Conservation (phyloP, 2,888 invertebrate genomes). For the Nymphalis urticae region DNA sequence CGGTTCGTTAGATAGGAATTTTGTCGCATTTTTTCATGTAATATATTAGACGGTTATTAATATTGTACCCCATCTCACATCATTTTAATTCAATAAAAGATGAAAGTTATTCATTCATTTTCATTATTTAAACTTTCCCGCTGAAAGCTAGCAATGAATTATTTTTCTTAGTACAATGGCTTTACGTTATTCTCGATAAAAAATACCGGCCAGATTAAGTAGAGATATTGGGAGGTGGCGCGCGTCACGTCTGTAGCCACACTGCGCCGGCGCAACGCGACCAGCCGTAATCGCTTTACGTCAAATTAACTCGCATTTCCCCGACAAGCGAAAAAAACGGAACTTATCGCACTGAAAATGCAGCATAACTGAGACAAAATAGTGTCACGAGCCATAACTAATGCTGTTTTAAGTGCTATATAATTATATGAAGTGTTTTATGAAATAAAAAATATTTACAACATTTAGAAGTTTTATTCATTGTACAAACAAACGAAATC, state of each 20-base stretch:
- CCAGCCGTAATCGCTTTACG: conserved; percentile 64
- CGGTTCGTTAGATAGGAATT: conserved; percentile 60
- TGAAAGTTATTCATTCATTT: conserved; percentile 30
- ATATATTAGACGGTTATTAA: conserved; percentile 19
- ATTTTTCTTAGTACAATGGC: conserved; percentile 20
- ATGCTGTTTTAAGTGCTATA: conserved; percentile 29
- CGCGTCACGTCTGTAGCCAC: conserved; percentile 55
- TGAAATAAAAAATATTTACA: neutral
- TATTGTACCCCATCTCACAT: conserved; percentile 2
- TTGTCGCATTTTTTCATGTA: conserved; percentile 48
- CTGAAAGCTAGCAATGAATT: conserved; percentile 71
- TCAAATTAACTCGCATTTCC: conserved; percentile 73
- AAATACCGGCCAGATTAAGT: conserved; percentile 22
- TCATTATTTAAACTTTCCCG: conserved; percentile 69
- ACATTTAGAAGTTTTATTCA: no score
- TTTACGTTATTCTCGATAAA: conserved; percentile 31
- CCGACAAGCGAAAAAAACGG: conserved; percentile 71
- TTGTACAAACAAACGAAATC: no score
- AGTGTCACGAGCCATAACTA: conserved; percentile 57
- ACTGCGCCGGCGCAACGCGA: conserved; percentile 58
- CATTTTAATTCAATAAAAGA: neutral
- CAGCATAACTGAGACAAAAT: conserved; percentile 66
- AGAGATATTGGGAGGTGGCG: conserved; percentile 51
- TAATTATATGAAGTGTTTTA: neutral
- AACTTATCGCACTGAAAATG: conserved; percentile 70